Base-by-base conservation (phyloP, 2,888 invertebrate genomes). In the Drosophila paramelanica region DNA sequence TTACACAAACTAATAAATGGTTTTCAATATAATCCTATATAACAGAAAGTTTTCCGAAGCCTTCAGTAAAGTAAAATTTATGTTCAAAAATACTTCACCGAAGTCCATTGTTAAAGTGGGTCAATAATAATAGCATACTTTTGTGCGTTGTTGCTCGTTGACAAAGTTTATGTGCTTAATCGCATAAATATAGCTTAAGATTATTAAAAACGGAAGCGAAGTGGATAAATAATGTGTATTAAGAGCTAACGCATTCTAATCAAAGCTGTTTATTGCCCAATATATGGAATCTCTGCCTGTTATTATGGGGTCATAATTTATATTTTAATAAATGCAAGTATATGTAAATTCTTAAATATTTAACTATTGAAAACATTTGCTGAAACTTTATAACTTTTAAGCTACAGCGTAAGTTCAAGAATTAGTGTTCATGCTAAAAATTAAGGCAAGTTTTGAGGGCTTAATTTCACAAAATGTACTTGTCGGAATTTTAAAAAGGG, bases 181-280 rank as follows among this genome's bases (percentile, higher is more conserved):
- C 72, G 88, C 85, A 66, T 82, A 77, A 79, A 81, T 73, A 77
- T 74, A 66, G 77, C 77, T 74, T 65, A 61, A 73, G 74, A 74
- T 42, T 79, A 67, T 77, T 86, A 46, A 67, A 67, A 43, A 38
- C 27, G 14, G 27, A n/a, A 23, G 36, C 46, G n/a, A 36, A 36
- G 17, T 41, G 57, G 60, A 68, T 71, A 47, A 73, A 60, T 56
- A 77, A 45, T n/a, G 55, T 27, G 17, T 20, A 25, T 42, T 36
- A 17, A 20, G 20, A 61, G 20, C 14, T 64, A 7, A 2, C 13
- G 11, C 61, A 42, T 25, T 14, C 42, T 46, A 62, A 62, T 43
- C 49, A 43, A 11, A n/a, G 3, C 13, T 14, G 46, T 60, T 41
- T n/a, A 46, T 41, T 33, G 23, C 23, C 5, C 20, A 14, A 39